Evolutionary conservation across 2,888 invertebrate genomes (phyloP), one percentile per base, ranked within the genome.

Genomic region (Mamestra brassicae): DNA sequence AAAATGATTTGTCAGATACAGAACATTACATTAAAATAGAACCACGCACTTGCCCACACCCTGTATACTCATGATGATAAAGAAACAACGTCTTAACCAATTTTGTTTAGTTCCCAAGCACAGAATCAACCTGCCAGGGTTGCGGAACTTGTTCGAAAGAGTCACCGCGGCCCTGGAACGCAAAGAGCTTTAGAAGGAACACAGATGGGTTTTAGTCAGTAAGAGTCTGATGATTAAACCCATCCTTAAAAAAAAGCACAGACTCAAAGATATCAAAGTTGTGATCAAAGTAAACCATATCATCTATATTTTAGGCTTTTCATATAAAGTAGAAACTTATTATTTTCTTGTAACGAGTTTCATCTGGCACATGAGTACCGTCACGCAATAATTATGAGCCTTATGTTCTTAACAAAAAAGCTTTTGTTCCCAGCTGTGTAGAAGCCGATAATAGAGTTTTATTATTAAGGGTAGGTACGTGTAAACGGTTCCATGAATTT

Each of bases 391-490:
- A 80, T 81, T 70, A 64, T 64, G 17, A 70, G 17, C 50, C 42
- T 69, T 77, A 70, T 77, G 55, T 81, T 73, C 66, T 65, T 45
- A 47, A 47, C 34, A 71, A 78, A 82, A 80, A 81, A 70, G 34
- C 66, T 54, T 73, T 82, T 60, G 45, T 60, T 63, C 63, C 13
- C 78, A 72, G 62, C 69, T 81, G 64, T 58, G 65, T 69, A 45
- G 52, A 52, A 67, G 52, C 69, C 62, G 82, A 82, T 78, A 72
- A 73, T 78, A 70, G 69, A 82, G 55, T 82, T 78, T 73, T 81
- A 77, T 78, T 78, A 74, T 73, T 63, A 72, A 67, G 52, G 66
- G 72, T 62, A 38, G 15, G 61, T 70, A 64, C 57, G 82, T 69
- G 65, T 69, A 66, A 71, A 76, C 54, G 61, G n/a, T 52, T 62